Percentiles rank a stretch among this genome's conserved stretches.
Evolutionary conservation across 2,113 vertebrate genomes (phyloP).

Genomic region (Hiodon alosoides): DNA sequence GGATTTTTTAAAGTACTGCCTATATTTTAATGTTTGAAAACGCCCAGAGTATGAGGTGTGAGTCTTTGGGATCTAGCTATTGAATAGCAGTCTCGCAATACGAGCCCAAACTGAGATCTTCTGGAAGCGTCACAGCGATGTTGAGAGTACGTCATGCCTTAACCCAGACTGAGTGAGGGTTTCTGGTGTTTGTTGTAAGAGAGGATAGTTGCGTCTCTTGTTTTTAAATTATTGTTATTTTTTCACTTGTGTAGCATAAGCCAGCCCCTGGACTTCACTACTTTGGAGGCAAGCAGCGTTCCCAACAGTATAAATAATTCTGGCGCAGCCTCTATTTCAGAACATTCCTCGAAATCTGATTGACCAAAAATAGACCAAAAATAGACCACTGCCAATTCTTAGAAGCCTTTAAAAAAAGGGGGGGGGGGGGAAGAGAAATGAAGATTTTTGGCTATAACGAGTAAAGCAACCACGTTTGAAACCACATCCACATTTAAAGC

Average conservation of each 20-base stretch:
- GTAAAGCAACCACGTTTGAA: too few species aligned
- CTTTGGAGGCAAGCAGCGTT: not conserved
- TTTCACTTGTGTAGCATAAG: conserved; percentile 1
- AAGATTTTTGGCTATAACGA: too few species aligned
- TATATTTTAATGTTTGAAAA: conserved; percentile 20
- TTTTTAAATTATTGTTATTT: not conserved
- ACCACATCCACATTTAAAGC: too few species aligned
- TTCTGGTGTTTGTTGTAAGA: not conserved
- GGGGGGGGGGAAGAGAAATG: too few species aligned
- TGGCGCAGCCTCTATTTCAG: not conserved
- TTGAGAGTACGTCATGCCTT: not conserved
- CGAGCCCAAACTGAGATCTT: not conserved
- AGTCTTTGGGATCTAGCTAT: conserved; percentile 2
- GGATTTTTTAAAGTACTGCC: conserved; percentile 22
- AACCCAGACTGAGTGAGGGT: not conserved
- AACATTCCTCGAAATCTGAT: not conserved
- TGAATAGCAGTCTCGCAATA: not conserved
- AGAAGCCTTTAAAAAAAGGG: not conserved
- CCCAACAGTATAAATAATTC: not conserved
- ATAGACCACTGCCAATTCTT: conserved; percentile 14
- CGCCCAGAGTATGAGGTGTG: not conserved
- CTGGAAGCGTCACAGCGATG: not conserved
- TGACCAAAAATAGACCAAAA: not conserved
- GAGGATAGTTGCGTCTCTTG: not conserved
- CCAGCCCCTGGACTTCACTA: not conserved